Base-by-base conservation (phyloP, 2,113 vertebrate species). In the Nothoprocta pentlandii region DNA sequence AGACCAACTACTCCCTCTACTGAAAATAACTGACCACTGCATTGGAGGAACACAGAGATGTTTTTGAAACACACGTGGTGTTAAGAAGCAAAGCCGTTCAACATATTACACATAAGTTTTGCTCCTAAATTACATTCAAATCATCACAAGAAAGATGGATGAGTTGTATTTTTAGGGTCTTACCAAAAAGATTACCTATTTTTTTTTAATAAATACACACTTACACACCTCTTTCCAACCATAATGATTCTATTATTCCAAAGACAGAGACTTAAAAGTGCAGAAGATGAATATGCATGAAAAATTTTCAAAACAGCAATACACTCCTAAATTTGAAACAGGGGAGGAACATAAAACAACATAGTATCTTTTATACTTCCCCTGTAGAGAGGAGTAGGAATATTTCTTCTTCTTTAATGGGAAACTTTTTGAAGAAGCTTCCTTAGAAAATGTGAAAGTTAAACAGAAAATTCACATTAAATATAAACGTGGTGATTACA, bases 1-100 rank as follows among this genome's bases (percentile, higher is more conserved):
- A 92, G 94, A 87, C 42, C 95, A 91, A 98, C 32, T 75, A 70
- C 92, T 92, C 98, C 97, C 97, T 96, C 98, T 97, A 87, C 85
- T 87, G 97, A 83, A 92, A 90, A 47, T 23, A 67, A 28, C 0
- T 4, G 30, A 46, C 15, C 59, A 90, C 82, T 96, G 94, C 84
- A 93, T 3, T 11, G 51, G n/a, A 61, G 6, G 59, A 84, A 84
- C 22, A 80, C 47, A 26, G 49, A n/a, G 59, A 20, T 3, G 0
- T 6, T 54, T 67, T 7, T n/a, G 2, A 19, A 22, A 78, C 73
- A 59, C 5, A 3, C 2, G 0, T 9, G 12, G 2, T 14, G 32
- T 1, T 32, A 14, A 62, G 21, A 32, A 61, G 16, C 1, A 3
- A 91, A 91, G 16, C 51, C 58, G 64, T 88, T 68, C 15, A 78